Evolutionary conservation across 1,140 invertebrate genomes (phyloP).

Genomic region (Euwallacea fornicatus): DNA sequence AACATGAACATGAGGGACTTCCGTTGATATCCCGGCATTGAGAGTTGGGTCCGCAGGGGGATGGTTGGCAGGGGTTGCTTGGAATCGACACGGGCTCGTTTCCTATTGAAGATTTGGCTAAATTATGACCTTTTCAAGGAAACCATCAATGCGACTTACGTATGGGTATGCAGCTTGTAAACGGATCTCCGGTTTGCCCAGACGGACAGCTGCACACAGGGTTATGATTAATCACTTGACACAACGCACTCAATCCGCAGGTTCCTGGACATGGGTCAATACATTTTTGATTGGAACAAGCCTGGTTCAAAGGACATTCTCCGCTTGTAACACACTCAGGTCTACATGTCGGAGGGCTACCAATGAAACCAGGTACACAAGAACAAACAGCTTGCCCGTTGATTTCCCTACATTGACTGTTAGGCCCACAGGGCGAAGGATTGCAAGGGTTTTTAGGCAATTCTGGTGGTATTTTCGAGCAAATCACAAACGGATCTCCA

Average conservation of each 20-base stretch:
- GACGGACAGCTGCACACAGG: slow-evolving; percentile 65
- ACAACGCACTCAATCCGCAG: slow-evolving; percentile 62
- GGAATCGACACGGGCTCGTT: slow-evolving; percentile 41
- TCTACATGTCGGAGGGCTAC: slow-evolving; percentile 69
- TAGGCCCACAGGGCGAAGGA: slow-evolving; percentile 67
- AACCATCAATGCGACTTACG: slow-evolving; percentile 49
- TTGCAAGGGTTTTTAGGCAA: slow-evolving; percentile 59
- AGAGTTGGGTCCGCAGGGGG: slow-evolving; percentile 68
- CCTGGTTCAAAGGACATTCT: slow-evolving; percentile 66
- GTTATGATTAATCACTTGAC: slow-evolving; percentile 63
- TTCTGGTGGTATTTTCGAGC: slow-evolving; percentile 55
- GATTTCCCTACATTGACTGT: slow-evolving; percentile 64
- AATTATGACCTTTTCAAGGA: neutral
- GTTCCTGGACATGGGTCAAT: slow-evolving; percentile 72
- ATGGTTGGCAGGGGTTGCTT: slow-evolving; percentile 62
- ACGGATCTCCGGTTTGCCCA: slow-evolving; percentile 67
- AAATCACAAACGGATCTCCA: slow-evolving; percentile 67
- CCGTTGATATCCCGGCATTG: slow-evolving; percentile 62
- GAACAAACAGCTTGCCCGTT: slow-evolving; percentile 68
- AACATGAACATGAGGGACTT: slow-evolving; percentile 64
- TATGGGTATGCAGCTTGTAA: slow-evolving; percentile 59
- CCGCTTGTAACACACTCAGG: slow-evolving; percentile 70
- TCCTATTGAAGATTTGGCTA: slow-evolving; percentile 32
- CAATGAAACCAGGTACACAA: slow-evolving; percentile 66
- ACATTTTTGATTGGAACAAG: slow-evolving; percentile 76